phyloP scores from a whole-genome alignment of 2,888 invertebrate species.

The Eueremaeus valkanovi region DNA sequence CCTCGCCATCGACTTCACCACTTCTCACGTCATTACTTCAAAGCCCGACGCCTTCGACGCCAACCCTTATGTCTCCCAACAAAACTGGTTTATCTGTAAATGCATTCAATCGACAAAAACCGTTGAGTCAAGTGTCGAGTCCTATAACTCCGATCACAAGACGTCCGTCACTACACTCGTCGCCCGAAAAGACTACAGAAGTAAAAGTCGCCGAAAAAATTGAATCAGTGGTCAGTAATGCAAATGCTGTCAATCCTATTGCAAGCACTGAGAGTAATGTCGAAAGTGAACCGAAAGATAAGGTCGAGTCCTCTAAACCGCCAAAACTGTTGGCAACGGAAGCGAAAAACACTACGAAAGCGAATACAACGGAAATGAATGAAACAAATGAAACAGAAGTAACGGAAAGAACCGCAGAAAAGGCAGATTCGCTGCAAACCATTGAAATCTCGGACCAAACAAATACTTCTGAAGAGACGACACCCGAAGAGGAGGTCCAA shows the following conservation, averaged over 20 bases:
- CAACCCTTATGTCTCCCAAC: conserved; percentile 7
- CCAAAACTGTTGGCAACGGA: no score
- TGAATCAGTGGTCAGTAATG: neutral
- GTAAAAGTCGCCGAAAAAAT: neutral
- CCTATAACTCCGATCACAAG: neutral
- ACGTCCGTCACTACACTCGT: neutral
- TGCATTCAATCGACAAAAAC: neutral
- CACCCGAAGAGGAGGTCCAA: neutral
- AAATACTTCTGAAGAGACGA: neutral
- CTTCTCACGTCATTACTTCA: conserved; percentile 76
- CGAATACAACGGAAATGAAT: neutral
- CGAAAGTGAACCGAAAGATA: neutral
- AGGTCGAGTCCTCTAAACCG: neutral
- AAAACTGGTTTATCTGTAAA: conserved; percentile 42
- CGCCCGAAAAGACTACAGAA: neutral
- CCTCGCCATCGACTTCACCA: conserved; percentile 57
- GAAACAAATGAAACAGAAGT: neutral
- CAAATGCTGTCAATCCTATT: neutral
- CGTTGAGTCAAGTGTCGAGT: neutral
- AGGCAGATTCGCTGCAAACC: neutral
- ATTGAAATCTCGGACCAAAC: neutral
- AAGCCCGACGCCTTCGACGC: conserved; percentile 60
- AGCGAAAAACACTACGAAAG: neutral
- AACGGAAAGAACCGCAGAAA: neutral
- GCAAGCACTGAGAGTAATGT: neutral